A percentile compares a stretch with the other conserved stretches of the same genome.
phyloP scores from a whole-genome alignment of 2,113 vertebrate species.

The Psittacula cyanocephala region DNA sequence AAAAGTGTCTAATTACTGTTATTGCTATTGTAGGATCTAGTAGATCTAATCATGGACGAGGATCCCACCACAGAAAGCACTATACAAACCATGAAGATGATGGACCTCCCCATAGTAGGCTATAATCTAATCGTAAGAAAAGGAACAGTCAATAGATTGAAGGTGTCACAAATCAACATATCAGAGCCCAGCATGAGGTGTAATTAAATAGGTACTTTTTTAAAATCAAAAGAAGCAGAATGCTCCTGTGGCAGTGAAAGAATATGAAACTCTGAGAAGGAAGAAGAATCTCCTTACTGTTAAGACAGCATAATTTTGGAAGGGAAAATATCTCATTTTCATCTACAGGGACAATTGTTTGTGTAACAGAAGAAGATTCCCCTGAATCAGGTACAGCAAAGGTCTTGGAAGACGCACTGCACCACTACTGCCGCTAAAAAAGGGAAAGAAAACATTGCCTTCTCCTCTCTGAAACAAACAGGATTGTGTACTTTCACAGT shows the following conservation, averaged over 20 bases:
- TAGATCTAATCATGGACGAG: not conserved
- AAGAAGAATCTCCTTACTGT: not conserved
- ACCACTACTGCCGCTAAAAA: not conserved
- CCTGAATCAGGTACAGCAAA: not conserved
- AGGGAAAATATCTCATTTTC: not conserved
- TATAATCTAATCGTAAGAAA: not conserved
- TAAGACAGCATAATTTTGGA: not conserved
- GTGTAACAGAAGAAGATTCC: not conserved
- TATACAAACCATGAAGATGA: not conserved
- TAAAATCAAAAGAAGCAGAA: not conserved
- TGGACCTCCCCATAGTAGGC: not conserved
- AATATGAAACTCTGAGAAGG: not conserved
- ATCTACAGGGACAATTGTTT: not conserved
- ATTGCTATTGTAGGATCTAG: not conserved
- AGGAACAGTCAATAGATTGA: not conserved
- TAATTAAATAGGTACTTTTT: not conserved
- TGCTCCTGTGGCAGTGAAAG: not conserved
- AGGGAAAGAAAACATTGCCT: not conserved
- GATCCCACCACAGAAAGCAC: not conserved
- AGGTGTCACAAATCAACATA: not conserved
- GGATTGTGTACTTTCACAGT: not conserved
- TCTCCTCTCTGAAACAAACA: not conserved
- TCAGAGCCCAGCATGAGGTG: not conserved
- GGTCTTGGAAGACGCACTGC: not conserved
- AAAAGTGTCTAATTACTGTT: not conserved